Conservation (phyloP, 1,140 invertebrate genomes). For the Megathymus violae region DNA sequence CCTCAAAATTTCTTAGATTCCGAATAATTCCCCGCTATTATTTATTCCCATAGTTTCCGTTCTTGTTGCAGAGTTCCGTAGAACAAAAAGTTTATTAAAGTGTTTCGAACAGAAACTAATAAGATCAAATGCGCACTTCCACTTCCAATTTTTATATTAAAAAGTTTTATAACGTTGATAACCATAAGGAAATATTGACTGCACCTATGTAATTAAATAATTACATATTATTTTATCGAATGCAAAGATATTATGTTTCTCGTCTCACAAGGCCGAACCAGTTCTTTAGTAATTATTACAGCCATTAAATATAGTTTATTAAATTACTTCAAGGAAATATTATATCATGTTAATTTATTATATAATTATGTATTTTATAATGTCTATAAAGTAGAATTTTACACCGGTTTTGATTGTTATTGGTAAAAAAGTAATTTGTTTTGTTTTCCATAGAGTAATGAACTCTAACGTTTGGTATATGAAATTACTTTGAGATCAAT, state of each 20-base stretch:
- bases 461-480: too few relatives aligned
- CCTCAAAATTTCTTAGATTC: too few relatives aligned
- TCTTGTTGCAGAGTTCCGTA: too few relatives aligned
- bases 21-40: too few relatives aligned
- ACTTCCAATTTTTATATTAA: conserved; percentile 7
- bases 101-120: too few relatives aligned
- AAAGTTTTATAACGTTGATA: conserved; percentile 6
- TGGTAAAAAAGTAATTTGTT: too few relatives aligned
- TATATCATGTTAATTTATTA: conserved; percentile 51
- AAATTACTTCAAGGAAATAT: conserved; percentile 62
- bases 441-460: too few relatives aligned
- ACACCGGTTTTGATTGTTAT: too few relatives aligned
- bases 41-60: too few relatives aligned
- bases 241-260: conserved; percentile 36
- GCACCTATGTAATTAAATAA: conserved; percentile 24
- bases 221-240: conserved; percentile 30
- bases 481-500: too few relatives aligned
- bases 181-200: conserved; percentile 23
- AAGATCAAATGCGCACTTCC: too few relatives aligned
- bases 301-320: conserved; percentile 54
- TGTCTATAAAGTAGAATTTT: background rate
- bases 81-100: too few relatives aligned
- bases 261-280: conserved; percentile 40
- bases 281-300: conserved; percentile 46
- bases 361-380: conserved; percentile 39